Base-by-base conservation (phyloP, 1,140 invertebrate species). In the Drosophila hydei region DNA sequence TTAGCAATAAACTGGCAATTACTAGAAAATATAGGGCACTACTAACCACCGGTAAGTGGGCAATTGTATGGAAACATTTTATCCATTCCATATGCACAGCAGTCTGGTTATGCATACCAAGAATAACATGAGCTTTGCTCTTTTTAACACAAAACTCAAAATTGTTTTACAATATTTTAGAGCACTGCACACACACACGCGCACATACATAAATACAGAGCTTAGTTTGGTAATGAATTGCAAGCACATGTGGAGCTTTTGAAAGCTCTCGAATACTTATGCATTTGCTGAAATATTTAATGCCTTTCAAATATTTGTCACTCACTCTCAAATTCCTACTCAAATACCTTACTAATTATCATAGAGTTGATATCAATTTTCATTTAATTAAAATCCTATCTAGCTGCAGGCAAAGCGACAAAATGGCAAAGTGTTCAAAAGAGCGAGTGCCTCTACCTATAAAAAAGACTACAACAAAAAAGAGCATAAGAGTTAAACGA, bases 351-450 rank as follows among this genome's bases (percentile, higher is more conserved):
- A 21, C 19, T 36, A 56, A 59, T 59, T 45, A 45, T 19, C 5
- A 30, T 40, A 5, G 43, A 25, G 4, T 56, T n/a, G 5, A 47
- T 56, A 47, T 38, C 18, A 30, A 40, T 27, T 16, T 23, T 1
- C 16, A 51, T 74, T 81, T 83, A 77, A 83, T 81, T 77, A 74
- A 81, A 77, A 58, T 27, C 60, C 36, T 19, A 52, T 64, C 45
- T 58, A 65, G 40, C 55, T 61, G 54, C 72, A 43, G 51, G n/a
- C 40, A 38, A 25, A 23, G 6, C 14, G 45, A 33, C 25, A 21
- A 56, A 56, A 55, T 23, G 12, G 16, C n/a, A 45, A 52, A 69
- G 30, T 60, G 48, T 67, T 69, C 48, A 63, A 76, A 59, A 75
- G 47, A 27, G 14, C n/a, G 14, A 42, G 2, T 42, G 16, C 38